Conservation (phyloP, 2,113 vertebrate species). For the Calonectris borealis region DNA sequence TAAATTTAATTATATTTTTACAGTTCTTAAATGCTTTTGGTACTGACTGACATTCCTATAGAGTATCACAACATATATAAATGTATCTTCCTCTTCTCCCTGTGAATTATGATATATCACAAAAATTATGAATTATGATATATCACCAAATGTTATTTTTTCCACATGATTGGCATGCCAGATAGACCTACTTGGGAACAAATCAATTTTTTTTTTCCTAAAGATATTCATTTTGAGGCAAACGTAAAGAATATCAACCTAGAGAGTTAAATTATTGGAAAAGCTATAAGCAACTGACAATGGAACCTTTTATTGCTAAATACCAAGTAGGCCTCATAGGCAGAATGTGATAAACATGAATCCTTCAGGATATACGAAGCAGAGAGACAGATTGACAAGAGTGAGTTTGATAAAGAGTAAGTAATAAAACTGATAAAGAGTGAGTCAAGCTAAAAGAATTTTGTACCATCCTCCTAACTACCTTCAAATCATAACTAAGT, state of each 20-base stretch:
- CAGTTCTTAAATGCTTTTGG: neutral
- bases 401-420: neutral
- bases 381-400: neutral
- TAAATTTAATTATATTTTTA: neutral
- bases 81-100: neutral
- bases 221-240: neutral
- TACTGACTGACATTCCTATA: neutral
- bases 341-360: neutral
- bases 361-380: neutral
- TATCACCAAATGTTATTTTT: neutral
- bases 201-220: neutral
- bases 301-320: conserved; percentile 31
- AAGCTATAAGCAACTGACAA: neutral
- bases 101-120: neutral
- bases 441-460: neutral
- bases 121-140: neutral
- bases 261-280: neutral
- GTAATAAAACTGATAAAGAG: neutral
- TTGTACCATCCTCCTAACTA: neutral
- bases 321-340: neutral
- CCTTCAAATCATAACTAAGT: neutral
- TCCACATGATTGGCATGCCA: neutral
- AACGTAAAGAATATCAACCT: neutral
- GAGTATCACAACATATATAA: neutral
- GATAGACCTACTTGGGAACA: neutral